Percentiles rank a stretch among this genome's conserved stretches.
These are phyloP conservation scores for Drosophila asahinai DNA, from an alignment of 1,140 invertebrate species.

Conservation along the genomic window DNA sequence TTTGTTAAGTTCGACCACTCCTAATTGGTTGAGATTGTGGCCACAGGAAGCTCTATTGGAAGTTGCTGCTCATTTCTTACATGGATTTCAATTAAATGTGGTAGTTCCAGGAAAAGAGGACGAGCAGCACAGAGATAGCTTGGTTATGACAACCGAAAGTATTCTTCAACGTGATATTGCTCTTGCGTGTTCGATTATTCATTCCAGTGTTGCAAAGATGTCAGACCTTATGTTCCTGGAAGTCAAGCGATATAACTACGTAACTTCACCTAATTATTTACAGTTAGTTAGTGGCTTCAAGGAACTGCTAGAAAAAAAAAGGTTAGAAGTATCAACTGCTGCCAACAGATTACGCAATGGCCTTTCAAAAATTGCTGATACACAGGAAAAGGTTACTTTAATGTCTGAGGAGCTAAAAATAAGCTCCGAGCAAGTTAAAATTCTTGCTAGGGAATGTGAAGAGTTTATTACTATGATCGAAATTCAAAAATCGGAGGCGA, in stretches of 20 bases:
- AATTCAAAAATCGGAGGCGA: slow-evolving; percentile 91
- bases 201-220: slow-evolving; percentile 90
- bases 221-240: slow-evolving; percentile 90
- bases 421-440: slow-evolving; percentile 88
- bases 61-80: slow-evolving; percentile 90
- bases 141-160: slow-evolving; percentile 87
- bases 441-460: slow-evolving; percentile 79
- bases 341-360: slow-evolving; percentile 91
- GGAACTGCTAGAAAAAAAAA: slow-evolving; percentile 91
- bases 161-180: slow-evolving; percentile 88
- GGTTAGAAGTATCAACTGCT: slow-evolving; percentile 88
- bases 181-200: slow-evolving; percentile 91
- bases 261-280: slow-evolving; percentile 94
- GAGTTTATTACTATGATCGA: slow-evolving; percentile 91
- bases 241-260: slow-evolving; percentile 93
- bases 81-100: slow-evolving; percentile 88
- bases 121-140: slow-evolving; percentile 85
- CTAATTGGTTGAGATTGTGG: slow-evolving; percentile 96
- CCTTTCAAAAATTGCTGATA: slow-evolving; percentile 92
- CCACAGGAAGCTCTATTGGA: slow-evolving; percentile 93
- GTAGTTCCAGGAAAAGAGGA: slow-evolving; percentile 87
- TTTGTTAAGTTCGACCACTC: slow-evolving; percentile 93
- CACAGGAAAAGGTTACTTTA: slow-evolving; percentile 90
- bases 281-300: slow-evolving; percentile 93
- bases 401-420: slow-evolving; percentile 92